Conservation (phyloP, 2,797 vertebrate species). For the Anguilla megastoma region DNA sequence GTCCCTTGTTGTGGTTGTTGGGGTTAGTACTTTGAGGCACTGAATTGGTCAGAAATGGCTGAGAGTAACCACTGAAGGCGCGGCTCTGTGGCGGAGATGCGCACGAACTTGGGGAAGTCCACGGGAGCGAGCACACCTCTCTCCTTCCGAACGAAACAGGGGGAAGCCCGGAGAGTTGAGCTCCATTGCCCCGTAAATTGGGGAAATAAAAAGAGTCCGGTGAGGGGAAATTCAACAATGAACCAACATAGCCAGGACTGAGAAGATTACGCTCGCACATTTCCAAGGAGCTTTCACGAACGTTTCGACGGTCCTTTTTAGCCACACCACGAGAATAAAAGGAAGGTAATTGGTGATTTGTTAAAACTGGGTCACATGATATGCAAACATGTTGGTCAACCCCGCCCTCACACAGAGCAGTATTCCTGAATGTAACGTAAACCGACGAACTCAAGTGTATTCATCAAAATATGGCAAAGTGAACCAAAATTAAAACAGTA, state of each 20-base stretch:
- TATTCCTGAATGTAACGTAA: slow-evolving; percentile 12
- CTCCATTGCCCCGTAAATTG: slow-evolving; percentile 87
- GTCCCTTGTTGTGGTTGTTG: slow-evolving; percentile 72
- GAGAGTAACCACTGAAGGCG: slow-evolving; percentile 80
- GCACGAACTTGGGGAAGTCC: slow-evolving; percentile 85
- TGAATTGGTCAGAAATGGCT: slow-evolving; percentile 80
- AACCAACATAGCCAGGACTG: slow-evolving; percentile 90
- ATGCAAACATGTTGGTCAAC: slow-evolving; percentile 76
- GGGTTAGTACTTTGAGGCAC: slow-evolving; percentile 70
- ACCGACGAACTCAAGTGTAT: background rate
- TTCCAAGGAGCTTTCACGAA: slow-evolving; percentile 80
- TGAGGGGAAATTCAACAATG: slow-evolving; percentile 85
- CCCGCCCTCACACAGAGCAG: slow-evolving; percentile 76
- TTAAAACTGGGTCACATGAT: slow-evolving; percentile 77
- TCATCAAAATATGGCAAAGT: background rate
- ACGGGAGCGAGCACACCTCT: slow-evolving; percentile 82
- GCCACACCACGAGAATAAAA: slow-evolving; percentile 87
- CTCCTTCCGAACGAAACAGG: slow-evolving; percentile 81
- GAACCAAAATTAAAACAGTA: background rate
- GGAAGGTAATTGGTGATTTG: slow-evolving; percentile 89
- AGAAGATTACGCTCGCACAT: slow-evolving; percentile 96
- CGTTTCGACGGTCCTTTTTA: slow-evolving; percentile 81
- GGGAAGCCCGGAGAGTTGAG: slow-evolving; percentile 82
- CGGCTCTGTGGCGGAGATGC: slow-evolving; percentile 78
- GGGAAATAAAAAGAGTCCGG: slow-evolving; percentile 90